Conservation (phyloP, 2,888 invertebrate genomes). For the Kuschelorhynchus macadamiae region DNA sequence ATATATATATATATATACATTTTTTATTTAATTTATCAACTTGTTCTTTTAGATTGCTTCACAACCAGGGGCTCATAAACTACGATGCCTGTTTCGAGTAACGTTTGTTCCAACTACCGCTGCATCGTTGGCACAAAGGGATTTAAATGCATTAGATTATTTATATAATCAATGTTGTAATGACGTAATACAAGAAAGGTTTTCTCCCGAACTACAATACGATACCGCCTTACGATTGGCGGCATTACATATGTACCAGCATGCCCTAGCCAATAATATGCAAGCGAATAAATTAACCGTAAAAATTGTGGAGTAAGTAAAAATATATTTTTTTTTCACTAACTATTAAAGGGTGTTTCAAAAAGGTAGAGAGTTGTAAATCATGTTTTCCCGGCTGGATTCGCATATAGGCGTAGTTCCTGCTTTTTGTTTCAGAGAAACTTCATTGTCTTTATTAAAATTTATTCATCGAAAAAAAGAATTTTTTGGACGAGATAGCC, state of each 20-base stretch:
- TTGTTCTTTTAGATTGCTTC: conserved; percentile 90
- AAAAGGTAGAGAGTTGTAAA: no score
- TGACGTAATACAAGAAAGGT: conserved; percentile 92
- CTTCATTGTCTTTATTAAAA: no score
- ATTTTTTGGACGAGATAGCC: no score
- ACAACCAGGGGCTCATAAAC: conserved; percentile 90
- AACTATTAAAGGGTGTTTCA: no score
- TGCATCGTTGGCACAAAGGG: conserved; percentile 85
- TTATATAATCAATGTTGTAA: conserved; percentile 93
- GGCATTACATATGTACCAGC: conserved; percentile 92
- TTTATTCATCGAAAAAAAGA: no score
- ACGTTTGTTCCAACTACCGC: conserved; percentile 92
- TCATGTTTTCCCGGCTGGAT: no score
- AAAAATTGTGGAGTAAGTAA: conserved; percentile 88
- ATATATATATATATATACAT: no score
- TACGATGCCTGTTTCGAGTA: conserved; percentile 90
- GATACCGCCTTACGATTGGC: conserved; percentile 90
- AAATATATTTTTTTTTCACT: no score
- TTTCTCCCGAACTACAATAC: conserved; percentile 90
- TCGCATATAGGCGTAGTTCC: no score
- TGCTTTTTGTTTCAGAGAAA: no score
- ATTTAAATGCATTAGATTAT: conserved; percentile 90
- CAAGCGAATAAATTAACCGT: conserved; percentile 85
- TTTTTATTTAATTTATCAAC: no score
- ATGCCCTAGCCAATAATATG: conserved; percentile 86